These are phyloP conservation scores for Rhinoptilus africanus DNA, from an alignment of 2,113 vertebrate genomes.

Conservation along the genomic window DNA sequence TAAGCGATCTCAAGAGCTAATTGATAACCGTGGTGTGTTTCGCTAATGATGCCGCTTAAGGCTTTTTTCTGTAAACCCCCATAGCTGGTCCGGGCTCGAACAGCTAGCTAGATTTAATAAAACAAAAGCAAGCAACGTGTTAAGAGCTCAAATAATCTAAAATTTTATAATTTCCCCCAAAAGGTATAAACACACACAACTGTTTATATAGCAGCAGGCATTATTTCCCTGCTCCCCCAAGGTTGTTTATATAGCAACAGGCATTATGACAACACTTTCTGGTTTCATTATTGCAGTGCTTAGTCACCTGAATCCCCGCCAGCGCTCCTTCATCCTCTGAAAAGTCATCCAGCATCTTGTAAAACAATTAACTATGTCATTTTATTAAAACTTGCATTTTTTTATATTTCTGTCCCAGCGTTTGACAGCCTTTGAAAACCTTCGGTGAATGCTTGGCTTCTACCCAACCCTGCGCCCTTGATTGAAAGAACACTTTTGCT, in stretches of 20 bases:
- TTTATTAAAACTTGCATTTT: conserved; percentile 67
- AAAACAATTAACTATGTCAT: conserved; percentile 61
- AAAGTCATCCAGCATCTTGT: conserved; percentile 48
- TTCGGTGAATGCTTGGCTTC: conserved; percentile 47
- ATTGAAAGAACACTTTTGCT: conserved; percentile 28
- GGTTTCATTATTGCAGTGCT: conserved; percentile 58
- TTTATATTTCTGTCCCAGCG: conserved; percentile 35
- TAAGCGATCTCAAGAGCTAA: background rate
- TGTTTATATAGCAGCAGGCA: conserved; percentile 49
- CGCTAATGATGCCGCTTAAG: background rate
- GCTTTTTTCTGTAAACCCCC: background rate
- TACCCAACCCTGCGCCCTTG: background rate
- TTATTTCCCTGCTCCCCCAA: conserved; percentile 36
- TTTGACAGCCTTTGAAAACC: conserved; percentile 60
- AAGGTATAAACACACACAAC: conserved; percentile 42
- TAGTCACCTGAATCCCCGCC: conserved; percentile 55
- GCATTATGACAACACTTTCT: conserved; percentile 50
- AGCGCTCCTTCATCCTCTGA: conserved; percentile 35
- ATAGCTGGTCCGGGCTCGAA: background rate
- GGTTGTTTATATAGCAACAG: conserved; percentile 54
- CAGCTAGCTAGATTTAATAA: background rate
- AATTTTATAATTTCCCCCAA: background rate
- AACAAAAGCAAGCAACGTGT: conserved; percentile 38
- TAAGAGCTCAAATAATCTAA: conserved; percentile 27
- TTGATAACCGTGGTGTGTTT: background rate